phyloP scores from a whole-genome alignment of 1,140 invertebrate species.

The Heliconius melpomene region DNA sequence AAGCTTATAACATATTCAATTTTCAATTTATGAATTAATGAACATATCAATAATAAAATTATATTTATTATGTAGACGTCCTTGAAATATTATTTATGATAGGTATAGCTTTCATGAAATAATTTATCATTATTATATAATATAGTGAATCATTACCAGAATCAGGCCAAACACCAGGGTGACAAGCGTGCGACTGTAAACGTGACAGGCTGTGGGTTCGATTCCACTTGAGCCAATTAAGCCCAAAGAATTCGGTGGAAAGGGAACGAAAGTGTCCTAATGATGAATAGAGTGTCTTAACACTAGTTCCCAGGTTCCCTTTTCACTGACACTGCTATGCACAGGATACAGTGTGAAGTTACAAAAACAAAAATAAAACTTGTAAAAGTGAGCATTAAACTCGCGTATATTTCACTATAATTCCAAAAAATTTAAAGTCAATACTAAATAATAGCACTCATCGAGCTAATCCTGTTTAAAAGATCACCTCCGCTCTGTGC shows the following conservation, averaged over 20 bases:
- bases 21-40: not conserved
- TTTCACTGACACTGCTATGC: too few relatives aligned
- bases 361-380: not conserved
- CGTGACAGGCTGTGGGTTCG: too few relatives aligned
- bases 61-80: not conserved
- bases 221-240: too few relatives aligned
- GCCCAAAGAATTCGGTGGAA: too few relatives aligned
- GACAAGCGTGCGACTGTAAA: too few relatives aligned
- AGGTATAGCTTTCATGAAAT: too few relatives aligned
- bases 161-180: too few relatives aligned
- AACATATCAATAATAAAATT: not conserved
- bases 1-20: not conserved
- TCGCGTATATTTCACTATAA: not conserved
- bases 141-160: too few relatives aligned
- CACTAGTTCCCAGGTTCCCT: not conserved
- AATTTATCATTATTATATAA: too few relatives aligned
- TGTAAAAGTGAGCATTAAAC: not conserved
- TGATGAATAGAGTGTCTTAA: not conserved
- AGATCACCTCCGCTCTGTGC: conserved; percentile 20
- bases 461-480: conserved; percentile 30
- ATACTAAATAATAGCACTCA: conserved; percentile 35
- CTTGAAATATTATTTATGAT: too few relatives aligned
- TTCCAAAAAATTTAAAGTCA: conserved; percentile 13
- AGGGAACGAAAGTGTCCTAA: too few relatives aligned
- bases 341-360: not conserved